phyloP scores from a whole-genome alignment of 2,888 invertebrate species.

The Phyllotreta striolata region DNA sequence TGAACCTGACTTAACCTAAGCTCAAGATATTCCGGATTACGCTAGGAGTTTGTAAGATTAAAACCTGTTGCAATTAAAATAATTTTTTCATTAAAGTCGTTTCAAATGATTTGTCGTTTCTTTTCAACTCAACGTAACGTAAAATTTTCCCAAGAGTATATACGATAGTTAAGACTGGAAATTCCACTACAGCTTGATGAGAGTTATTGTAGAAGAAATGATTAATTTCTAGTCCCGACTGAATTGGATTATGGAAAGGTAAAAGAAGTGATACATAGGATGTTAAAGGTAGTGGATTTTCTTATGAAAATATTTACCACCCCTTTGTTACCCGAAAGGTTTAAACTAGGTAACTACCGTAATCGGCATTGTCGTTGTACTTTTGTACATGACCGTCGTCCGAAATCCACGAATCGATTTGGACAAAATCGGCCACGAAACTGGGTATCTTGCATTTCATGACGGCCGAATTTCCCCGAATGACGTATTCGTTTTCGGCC shows the following conservation, averaged over 20 bases:
- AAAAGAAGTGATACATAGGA: not conserved
- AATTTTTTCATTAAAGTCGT: too few relatives aligned
- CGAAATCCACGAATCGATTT: constrained; percentile 85
- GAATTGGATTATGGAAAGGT: not conserved
- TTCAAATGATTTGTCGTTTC: too few relatives aligned
- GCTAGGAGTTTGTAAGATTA: not conserved
- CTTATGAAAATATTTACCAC: not conserved
- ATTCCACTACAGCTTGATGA: not conserved
- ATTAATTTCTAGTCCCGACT: too few relatives aligned
- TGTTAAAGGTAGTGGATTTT: not conserved
- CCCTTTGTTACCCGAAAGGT: not conserved
- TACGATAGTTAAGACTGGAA: not conserved
- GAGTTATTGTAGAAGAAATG: too few relatives aligned
- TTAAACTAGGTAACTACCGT: constrained; percentile 39
- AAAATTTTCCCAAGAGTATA: too few relatives aligned
- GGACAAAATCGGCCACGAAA: constrained; percentile 92
- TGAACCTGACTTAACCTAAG: constrained; percentile 18
- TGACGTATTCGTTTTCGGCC: constrained; percentile 94
- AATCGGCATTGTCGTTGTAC: constrained; percentile 65
- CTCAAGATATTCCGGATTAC: not conserved
- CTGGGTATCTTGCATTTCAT: constrained; percentile 94
- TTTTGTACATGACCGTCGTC: constrained; percentile 74
- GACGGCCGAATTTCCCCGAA: constrained; percentile 89
- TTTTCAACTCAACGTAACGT: too few relatives aligned
- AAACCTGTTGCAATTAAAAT: too few relatives aligned